A percentile compares a stretch with the other conserved stretches of the same genome.
phyloP scores from a whole-genome alignment of 2,113 vertebrate species.

The Tichodroma muraria region DNA sequence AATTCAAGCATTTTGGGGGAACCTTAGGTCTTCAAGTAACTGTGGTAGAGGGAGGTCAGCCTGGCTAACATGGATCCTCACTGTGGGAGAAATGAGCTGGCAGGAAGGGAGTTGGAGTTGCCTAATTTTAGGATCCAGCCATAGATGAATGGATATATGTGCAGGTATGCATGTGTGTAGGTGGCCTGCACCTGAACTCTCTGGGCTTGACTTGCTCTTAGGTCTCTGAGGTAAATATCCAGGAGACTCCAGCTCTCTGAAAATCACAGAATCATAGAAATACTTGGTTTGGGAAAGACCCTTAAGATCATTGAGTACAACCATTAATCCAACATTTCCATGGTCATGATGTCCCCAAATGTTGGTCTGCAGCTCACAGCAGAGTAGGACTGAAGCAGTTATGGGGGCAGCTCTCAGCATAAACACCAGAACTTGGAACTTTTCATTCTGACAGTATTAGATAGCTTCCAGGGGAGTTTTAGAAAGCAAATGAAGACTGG shows the following conservation, averaged over 20 bases:
- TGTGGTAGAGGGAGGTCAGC: not conserved
- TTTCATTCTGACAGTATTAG: not conserved
- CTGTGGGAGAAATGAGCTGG: not conserved
- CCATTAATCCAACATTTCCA: not conserved
- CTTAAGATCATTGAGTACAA: not conserved
- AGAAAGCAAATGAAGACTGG: constrained; percentile 20
- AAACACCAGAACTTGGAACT: not conserved
- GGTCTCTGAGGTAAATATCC: not conserved
- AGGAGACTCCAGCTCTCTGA: not conserved
- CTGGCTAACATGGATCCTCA: not conserved
- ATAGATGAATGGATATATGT: not conserved
- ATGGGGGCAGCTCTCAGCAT: not conserved
- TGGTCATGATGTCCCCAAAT: not conserved
- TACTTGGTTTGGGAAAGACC: not conserved
- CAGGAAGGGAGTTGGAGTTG: not conserved
- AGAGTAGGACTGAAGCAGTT: not conserved
- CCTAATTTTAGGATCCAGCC: not conserved
- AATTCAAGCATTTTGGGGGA: not conserved
- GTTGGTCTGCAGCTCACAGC: not conserved
- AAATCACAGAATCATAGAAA: not conserved
- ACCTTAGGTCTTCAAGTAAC: not conserved
- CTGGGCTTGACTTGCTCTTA: not conserved
- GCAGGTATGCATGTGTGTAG: not conserved
- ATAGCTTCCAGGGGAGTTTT: not conserved
- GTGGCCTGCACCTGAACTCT: not conserved